Percentiles rank a stretch among this genome's conserved stretches.
Conservation (phyloP, 2,888 invertebrate species). For the Eledona agricola region DNA sequence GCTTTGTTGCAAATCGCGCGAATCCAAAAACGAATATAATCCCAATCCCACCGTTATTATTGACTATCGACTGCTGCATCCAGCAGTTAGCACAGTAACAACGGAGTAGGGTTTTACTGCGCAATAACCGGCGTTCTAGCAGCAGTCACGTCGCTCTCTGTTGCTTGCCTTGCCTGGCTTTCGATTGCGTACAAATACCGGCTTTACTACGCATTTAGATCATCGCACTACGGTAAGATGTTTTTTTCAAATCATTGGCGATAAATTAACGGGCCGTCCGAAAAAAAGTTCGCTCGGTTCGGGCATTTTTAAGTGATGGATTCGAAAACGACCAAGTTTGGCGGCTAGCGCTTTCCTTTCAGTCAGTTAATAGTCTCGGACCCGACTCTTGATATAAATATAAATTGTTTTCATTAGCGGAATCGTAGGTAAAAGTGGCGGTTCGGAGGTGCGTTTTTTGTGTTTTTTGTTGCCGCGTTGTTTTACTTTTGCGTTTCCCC, state of each 20-base stretch:
- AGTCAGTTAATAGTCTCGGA: too few relatives aligned
- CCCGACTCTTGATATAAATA: too few relatives aligned
- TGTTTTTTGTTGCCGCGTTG: background rate
- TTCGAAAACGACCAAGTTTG: too few relatives aligned
- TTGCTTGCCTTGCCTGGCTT: constrained; percentile 40
- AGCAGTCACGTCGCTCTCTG: constrained; percentile 34
- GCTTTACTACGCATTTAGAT: constrained; percentile 53
- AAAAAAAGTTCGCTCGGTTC: too few relatives aligned
- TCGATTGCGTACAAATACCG: constrained; percentile 46
- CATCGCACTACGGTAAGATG: constrained; percentile 48
- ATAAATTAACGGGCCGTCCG: background rate
- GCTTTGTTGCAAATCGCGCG: too few relatives aligned
- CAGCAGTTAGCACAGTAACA: constrained; percentile 23
- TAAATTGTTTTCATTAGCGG: too few relatives aligned
- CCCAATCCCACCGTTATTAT: background rate
- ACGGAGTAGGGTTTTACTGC: constrained; percentile 29
- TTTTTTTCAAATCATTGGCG: constrained; percentile 13
- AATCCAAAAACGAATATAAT: background rate
- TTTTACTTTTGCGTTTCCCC: too few relatives aligned
- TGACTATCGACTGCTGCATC: constrained; percentile 3
- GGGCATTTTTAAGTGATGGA: too few relatives aligned
- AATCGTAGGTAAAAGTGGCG: too few relatives aligned
- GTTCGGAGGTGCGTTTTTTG: background rate
- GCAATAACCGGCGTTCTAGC: constrained; percentile 35
- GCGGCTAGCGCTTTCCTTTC: too few relatives aligned